Evolutionary conservation across 2,113 vertebrate genomes (phyloP), one percentile per base, ranked within the genome.

Genomic region (Nipponia nippon): DNA sequence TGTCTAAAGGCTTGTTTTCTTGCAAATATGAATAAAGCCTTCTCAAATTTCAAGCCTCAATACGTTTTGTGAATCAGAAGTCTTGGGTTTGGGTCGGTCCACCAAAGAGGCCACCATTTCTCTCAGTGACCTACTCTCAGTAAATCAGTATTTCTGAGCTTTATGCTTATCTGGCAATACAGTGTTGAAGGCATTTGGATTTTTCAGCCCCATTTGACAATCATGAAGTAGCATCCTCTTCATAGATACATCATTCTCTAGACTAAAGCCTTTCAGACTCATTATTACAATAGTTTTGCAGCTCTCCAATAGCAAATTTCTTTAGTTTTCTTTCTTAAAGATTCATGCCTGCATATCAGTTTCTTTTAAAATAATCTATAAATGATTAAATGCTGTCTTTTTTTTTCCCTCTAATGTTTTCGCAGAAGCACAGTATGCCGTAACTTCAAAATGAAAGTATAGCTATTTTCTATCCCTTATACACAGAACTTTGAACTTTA

Each of bases 391-490:
- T 69, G 5, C 0, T 52, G 5, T 47, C 10, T 34, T 59, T 61
- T 16, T 17, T 17, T 5, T 2, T 5, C 10, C 11, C 13, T n/a
- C 3, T 42, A 6, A 0, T 53, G 56, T 59, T 62, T 46, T 18
- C 7, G 23, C 2, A 15, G 40, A 87, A 81, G 1, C 4, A 32
- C 22, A 56, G 2, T 8, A 34, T 59, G 18, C 3, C 17, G 58
- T 52, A 63, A 79, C 19, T 85, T 83, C 30, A 72, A 42, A 88
- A 79, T 17, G 9, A 61, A 80, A 77, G 2, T 46, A 49, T 22
- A 16, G 22, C 11, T 72, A 10, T 77, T 77, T 80, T 82, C 17
- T 53, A 3, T 42, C 53, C 21, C 10, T 76, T 40, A n/a, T 40
- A 63, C 32, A 78, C 19, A 65, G 16, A 69, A 94, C 44, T 26